These are phyloP conservation scores for Axis porcinus DNA, from an alignment of 2,113 vertebrate genomes.

Conservation along the genomic window DNA sequence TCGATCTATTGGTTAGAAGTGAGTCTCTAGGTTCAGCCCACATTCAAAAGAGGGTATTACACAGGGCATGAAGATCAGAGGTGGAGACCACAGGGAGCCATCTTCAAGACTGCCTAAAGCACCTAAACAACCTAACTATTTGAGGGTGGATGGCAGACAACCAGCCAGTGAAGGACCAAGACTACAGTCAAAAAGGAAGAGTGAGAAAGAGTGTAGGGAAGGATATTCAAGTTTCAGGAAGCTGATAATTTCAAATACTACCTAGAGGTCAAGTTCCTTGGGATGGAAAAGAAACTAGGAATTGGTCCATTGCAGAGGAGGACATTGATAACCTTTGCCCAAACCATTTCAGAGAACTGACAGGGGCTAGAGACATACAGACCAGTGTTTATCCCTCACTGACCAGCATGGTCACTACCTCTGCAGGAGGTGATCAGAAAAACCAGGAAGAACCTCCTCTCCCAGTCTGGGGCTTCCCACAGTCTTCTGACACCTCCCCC, in stretches of 20 bases:
- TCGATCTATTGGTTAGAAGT: neutral
- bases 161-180: neutral
- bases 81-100: neutral
- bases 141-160: neutral
- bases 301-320: neutral
- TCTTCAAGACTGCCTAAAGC: neutral
- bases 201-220: neutral
- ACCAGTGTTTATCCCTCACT: neutral
- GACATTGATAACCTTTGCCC: neutral
- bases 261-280: neutral
- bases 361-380: neutral
- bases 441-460: conserved; percentile 31
- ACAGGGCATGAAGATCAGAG: neutral
- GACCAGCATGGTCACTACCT: neutral
- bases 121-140: neutral
- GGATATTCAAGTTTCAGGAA: neutral
- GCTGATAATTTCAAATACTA: neutral
- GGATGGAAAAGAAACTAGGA: neutral
- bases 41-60: neutral
- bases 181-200: neutral
- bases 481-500: conserved; percentile 34
- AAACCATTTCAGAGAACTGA: neutral
- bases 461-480: conserved; percentile 59
- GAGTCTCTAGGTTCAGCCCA: neutral
- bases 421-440: neutral